These are phyloP conservation scores for Poecilia latipinna DNA, from an alignment of 2,113 vertebrate species.

Conservation along the genomic window DNA sequence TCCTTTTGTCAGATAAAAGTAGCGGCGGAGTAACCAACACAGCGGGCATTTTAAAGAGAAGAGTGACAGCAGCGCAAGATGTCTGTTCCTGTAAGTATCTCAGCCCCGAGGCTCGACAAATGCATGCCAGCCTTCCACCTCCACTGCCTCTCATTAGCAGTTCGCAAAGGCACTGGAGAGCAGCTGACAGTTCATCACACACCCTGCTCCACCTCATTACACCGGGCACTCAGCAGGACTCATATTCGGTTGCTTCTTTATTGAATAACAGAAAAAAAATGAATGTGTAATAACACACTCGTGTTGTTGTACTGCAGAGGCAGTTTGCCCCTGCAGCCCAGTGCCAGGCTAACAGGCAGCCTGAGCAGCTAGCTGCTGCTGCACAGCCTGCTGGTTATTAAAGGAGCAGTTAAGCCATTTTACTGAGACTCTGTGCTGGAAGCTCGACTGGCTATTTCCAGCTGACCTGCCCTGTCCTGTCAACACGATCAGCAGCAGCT, in stretches of 20 bases:
- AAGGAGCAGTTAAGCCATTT: not conserved
- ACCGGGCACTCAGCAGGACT: not conserved
- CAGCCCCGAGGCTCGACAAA: not conserved
- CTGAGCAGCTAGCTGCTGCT: not conserved
- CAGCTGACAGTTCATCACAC: conserved; percentile 15
- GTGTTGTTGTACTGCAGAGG: not conserved
- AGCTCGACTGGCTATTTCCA: not conserved
- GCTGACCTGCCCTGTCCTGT: conserved; percentile 17
- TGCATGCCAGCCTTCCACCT: too few species aligned
- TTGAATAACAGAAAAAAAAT: too few species aligned
- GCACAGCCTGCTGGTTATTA: not conserved
- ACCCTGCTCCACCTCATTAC: conserved; percentile 3
- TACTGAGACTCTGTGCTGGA: not conserved
- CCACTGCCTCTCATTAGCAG: too few species aligned
- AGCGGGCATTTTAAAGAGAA: not conserved
- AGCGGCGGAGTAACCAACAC: not conserved
- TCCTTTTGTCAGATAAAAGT: not conserved
- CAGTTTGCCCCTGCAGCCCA: too few species aligned
- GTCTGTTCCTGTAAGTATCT: conserved; percentile 72
- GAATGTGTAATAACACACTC: too few species aligned
- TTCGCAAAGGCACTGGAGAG: not conserved
- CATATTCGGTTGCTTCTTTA: too few species aligned
- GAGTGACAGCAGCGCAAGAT: conserved; percentile 53
- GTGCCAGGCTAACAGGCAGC: too few species aligned
- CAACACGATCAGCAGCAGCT: conserved; percentile 24